A percentile compares a stretch with the other conserved stretches of the same genome.
Evolutionary conservation across 2,888 invertebrate species (phyloP).

Genomic region (Dione juno): DNA sequence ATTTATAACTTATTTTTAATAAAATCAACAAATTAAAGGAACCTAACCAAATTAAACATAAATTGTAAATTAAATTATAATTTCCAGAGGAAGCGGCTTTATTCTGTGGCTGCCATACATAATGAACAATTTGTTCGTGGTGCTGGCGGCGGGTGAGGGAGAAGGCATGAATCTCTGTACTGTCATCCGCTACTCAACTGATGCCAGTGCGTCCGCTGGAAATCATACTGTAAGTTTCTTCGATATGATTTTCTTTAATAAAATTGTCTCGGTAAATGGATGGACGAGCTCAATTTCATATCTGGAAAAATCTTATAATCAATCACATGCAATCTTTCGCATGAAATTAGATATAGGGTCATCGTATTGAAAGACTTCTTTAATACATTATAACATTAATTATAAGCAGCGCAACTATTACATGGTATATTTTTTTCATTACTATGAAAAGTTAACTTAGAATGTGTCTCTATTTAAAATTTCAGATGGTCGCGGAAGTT

Average conservation of each 20-base stretch:
- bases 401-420: too few species aligned
- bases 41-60: too few species aligned
- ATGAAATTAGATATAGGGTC: not conserved
- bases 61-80: not conserved
- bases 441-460: too few species aligned
- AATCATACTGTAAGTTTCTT: conserved; percentile 49
- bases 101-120: conserved; percentile 79
- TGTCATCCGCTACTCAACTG: conserved; percentile 63
- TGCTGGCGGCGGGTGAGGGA: conserved; percentile 67
- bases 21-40: too few species aligned
- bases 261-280: too few species aligned
- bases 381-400: too few species aligned
- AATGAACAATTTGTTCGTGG: conserved; percentile 77
- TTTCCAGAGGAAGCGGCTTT: conserved; percentile 73
- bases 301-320: too few species aligned
- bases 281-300: too few species aligned
- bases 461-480: conserved; percentile 16
- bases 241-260: too few species aligned
- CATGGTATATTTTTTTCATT: too few species aligned
- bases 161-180: conserved; percentile 75
- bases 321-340: too few species aligned
- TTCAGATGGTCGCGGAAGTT: conserved; percentile 58
- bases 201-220: conserved; percentile 48
- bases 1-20: too few species aligned
- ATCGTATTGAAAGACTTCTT: not conserved